These are phyloP conservation scores for Leguminivora glycinivorella DNA, from an alignment of 1,140 invertebrate genomes.

Conservation along the genomic window DNA sequence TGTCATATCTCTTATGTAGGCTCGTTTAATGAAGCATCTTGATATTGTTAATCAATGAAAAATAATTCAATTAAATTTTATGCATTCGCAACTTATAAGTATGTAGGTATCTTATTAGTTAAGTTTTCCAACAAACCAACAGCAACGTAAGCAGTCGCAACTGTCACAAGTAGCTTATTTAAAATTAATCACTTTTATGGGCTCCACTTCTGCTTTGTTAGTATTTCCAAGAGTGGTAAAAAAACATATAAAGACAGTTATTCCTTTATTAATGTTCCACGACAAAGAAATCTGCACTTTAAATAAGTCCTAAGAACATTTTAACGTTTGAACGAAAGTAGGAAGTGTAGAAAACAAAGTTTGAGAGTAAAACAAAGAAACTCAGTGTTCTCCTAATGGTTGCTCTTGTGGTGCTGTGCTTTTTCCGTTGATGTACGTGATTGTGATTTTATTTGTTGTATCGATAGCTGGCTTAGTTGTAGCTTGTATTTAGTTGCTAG, in stretches of 20 bases:
- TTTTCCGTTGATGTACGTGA: neutral
- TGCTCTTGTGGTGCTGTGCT: neutral
- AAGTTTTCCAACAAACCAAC: neutral
- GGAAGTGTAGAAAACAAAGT: neutral
- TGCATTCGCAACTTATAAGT: neutral
- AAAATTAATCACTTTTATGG: neutral
- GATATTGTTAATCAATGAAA: too few relatives aligned
- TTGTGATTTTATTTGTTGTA: neutral
- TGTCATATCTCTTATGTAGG: too few relatives aligned
- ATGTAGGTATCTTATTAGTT: neutral
- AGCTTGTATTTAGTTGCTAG: neutral
- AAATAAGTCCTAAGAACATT: neutral
- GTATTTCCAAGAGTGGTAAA: neutral
- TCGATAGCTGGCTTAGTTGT: neutral
- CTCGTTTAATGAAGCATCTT: too few relatives aligned
- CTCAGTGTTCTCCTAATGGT: neutral
- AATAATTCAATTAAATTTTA: too few relatives aligned
- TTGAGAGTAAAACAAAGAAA: neutral
- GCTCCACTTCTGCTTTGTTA: neutral
- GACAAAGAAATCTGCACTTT: neutral
- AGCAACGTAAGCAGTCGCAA: neutral
- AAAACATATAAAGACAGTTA: neutral
- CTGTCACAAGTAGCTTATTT: neutral
- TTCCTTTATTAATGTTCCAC: neutral
- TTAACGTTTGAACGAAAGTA: constrained; percentile 3